phyloP scores from a whole-genome alignment of 2,113 vertebrate genomes.

The Silurus meridionalis region DNA sequence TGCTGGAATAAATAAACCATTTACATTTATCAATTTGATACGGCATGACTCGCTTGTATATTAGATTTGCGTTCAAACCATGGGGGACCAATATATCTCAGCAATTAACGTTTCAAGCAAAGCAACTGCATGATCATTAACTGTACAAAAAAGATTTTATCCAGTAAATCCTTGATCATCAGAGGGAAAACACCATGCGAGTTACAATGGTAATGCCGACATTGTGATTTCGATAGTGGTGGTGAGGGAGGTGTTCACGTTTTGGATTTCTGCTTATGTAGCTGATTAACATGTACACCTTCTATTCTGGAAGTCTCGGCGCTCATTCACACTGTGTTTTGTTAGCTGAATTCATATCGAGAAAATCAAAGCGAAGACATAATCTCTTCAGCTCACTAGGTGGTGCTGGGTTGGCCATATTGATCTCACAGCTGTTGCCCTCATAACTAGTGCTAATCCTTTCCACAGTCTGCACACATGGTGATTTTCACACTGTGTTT shows the following conservation, averaged over 20 bases:
- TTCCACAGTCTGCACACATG: neutral
- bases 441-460: constrained; percentile 37
- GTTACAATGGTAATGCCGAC: neutral
- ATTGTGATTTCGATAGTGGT: neutral
- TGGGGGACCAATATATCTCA: neutral
- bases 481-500: constrained; percentile 12
- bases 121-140: neutral
- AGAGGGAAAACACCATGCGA: neutral
- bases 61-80: neutral
- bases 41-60: neutral
- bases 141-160: neutral
- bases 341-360: neutral
- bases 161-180: neutral
- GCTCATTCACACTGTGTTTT: constrained; percentile 2
- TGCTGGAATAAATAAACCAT: neutral
- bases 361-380: constrained; percentile 35
- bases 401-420: neutral
- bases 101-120: neutral
- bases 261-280: constrained; percentile 11
- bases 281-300: neutral
- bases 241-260: neutral
- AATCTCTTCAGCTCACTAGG: constrained; percentile 24
- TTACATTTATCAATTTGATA: neutral
- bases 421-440: constrained; percentile 20
- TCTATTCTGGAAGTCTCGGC: neutral